A percentile compares a stretch with the other conserved stretches of the same genome.
Conservation (phyloP, 2,888 invertebrate species). For the Odontocolon sp. region DNA sequence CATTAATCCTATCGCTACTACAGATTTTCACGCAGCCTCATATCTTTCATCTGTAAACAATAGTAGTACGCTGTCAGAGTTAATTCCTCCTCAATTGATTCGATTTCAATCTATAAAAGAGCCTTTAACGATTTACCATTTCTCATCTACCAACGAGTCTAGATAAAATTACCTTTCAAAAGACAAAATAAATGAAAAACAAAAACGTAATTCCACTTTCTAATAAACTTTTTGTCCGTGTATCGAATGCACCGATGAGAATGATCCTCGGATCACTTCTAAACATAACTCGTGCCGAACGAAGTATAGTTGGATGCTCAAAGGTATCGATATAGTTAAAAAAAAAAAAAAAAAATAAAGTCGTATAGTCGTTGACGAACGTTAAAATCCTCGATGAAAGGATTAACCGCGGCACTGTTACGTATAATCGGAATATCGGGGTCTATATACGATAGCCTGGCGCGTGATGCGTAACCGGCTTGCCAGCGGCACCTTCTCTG, state of each 20-base stretch:
- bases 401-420: conserved; percentile 34
- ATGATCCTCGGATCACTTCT: conserved; percentile 10
- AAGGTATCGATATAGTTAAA: not conserved
- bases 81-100: conserved; percentile 21
- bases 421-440: no score
- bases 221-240: conserved; percentile 28
- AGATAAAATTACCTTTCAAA: not conserved
- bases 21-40: not conserved
- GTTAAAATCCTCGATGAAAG: conserved; percentile 34
- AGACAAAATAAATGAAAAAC: not conserved
- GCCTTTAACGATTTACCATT: not conserved
- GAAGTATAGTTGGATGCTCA: not conserved
- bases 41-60: conserved; percentile 14
- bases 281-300: conserved; percentile 44
- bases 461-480: conserved; percentile 34
- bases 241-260: conserved; percentile 40
- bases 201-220: conserved; percentile 23
- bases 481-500: conserved; percentile 14
- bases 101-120: not conserved
- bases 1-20: not conserved
- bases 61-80: not conserved
- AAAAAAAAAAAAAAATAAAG: not conserved
- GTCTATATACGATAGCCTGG: no score
- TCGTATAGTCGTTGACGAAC: not conserved
- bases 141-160: conserved; percentile 8